Conservation (phyloP, 2,888 invertebrate genomes). For the Eupithecia dodoneata region DNA sequence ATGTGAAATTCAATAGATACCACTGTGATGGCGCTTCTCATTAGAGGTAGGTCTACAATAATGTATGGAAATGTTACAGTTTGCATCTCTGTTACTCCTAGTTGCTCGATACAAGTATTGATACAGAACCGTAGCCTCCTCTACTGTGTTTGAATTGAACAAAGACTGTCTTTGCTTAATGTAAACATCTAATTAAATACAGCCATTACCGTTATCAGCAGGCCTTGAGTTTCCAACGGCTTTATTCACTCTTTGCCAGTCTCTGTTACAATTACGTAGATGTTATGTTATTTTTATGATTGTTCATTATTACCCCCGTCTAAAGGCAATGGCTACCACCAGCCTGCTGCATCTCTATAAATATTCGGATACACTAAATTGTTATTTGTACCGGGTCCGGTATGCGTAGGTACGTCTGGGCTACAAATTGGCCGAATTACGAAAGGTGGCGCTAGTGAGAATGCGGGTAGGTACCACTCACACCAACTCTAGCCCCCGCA, state of each 20-base stretch:
- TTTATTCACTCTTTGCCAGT: slow-evolving; percentile 16
- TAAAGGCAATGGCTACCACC: slow-evolving; percentile 15
- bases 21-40: slow-evolving; percentile 38
- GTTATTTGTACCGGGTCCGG: slow-evolving; percentile 38
- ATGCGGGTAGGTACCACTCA: slow-evolving; percentile 44
- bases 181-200: not conserved
- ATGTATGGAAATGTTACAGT: slow-evolving; percentile 9
- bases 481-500: not conserved
- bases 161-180: slow-evolving; percentile 24
- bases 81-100: slow-evolving; percentile 28
- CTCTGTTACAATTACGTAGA: slow-evolving; percentile 27
- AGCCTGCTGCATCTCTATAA: not conserved
- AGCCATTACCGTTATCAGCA: not conserved
- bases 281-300: slow-evolving; percentile 20
- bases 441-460: slow-evolving; percentile 46
- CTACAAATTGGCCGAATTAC: slow-evolving; percentile 42
- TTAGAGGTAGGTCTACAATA: slow-evolving; percentile 35
- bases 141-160: slow-evolving; percentile 22
- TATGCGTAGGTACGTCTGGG: slow-evolving; percentile 44
- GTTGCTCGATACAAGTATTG: slow-evolving; percentile 31
- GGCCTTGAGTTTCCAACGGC: not conserved
- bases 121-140: slow-evolving; percentile 37
- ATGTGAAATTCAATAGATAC: slow-evolving; percentile 37
- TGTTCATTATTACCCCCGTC: slow-evolving; percentile 22
- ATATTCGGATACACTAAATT: slow-evolving; percentile 28